Conservation (phyloP, 2,888 invertebrate species). For the Malachius bipustulatus region DNA sequence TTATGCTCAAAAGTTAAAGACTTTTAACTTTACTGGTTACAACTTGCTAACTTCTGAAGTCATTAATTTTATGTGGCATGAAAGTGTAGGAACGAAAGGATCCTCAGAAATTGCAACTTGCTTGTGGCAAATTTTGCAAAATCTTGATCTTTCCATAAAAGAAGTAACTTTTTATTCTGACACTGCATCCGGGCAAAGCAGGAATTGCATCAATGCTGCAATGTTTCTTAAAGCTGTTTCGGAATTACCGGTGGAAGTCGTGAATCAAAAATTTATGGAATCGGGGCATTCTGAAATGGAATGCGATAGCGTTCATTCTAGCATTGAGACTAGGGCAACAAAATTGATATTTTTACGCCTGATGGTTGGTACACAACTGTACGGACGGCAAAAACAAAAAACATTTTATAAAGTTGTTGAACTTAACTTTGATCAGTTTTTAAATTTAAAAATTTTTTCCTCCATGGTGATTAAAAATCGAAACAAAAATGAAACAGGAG, state of each 20-base stretch:
- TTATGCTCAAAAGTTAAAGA: slow-evolving; percentile 16
- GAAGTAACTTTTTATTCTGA: slow-evolving; percentile 16
- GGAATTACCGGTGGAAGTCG: slow-evolving; percentile 10
- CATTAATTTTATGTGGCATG: slow-evolving; percentile 17
- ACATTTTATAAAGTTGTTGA: slow-evolving; percentile 13
- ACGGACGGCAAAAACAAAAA: slow-evolving; percentile 15
- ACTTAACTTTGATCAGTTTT: slow-evolving; percentile 11
- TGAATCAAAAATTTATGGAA: slow-evolving; percentile 17
- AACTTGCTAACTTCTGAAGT: slow-evolving; percentile 12
- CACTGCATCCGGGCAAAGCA: slow-evolving; percentile 14
- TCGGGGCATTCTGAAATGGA: slow-evolving; percentile 15
- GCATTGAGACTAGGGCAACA: slow-evolving; percentile 13
- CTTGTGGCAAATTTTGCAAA: slow-evolving; percentile 9
- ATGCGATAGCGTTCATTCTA: slow-evolving; percentile 17
- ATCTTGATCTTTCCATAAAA: slow-evolving; percentile 6
- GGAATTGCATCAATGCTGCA: slow-evolving; percentile 14
- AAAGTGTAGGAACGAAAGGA: slow-evolving; percentile 15
- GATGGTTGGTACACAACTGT: slow-evolving; percentile 17
- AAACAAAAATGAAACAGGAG: too few species aligned
- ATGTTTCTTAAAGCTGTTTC: slow-evolving; percentile 14
- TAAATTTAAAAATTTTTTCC: slow-evolving; percentile 16
- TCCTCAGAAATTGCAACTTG: slow-evolving; percentile 14
- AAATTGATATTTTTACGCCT: slow-evolving; percentile 16
- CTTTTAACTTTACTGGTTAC: slow-evolving; percentile 15
- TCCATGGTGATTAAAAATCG: too few species aligned